Evolutionary conservation across 2,113 vertebrate species (phyloP).

Genomic region (Zapus hudsonius): DNA sequence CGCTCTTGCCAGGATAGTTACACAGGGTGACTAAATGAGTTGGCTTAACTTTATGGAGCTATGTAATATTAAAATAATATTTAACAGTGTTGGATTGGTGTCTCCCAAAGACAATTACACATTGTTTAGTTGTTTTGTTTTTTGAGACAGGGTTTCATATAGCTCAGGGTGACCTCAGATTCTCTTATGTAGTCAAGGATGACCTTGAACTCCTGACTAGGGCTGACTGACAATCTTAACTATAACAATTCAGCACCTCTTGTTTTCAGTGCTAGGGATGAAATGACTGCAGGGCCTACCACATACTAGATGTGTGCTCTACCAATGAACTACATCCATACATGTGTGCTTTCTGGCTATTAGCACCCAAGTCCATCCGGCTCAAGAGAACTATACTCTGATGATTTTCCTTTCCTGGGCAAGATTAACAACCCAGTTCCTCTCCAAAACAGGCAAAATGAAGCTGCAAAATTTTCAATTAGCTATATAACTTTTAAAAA

Average conservation of each 20-base stretch:
- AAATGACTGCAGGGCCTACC: neutral
- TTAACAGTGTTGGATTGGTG: neutral
- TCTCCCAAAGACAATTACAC: neutral
- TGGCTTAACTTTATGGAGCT: neutral
- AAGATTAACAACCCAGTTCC: neutral
- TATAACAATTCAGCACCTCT: neutral
- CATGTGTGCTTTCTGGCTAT: neutral
- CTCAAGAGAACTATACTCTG: neutral
- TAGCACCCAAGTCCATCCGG: neutral
- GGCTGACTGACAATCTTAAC: neutral
- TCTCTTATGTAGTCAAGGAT: neutral
- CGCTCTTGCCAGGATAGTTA: neutral
- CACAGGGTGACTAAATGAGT: neutral
- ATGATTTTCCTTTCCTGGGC: neutral
- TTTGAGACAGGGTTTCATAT: neutral
- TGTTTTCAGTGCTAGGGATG: neutral
- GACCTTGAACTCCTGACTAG: neutral
- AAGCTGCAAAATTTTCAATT: constrained; percentile 31
- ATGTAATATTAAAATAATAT: neutral
- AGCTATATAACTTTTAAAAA: neutral
- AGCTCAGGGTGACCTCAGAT: neutral
- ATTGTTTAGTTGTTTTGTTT: neutral
- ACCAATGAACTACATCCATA: neutral
- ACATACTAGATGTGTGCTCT: neutral
- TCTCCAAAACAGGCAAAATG: neutral